phyloP scores from a whole-genome alignment of 1,140 invertebrate genomes.

The Rhopalosiphum maidis region DNA sequence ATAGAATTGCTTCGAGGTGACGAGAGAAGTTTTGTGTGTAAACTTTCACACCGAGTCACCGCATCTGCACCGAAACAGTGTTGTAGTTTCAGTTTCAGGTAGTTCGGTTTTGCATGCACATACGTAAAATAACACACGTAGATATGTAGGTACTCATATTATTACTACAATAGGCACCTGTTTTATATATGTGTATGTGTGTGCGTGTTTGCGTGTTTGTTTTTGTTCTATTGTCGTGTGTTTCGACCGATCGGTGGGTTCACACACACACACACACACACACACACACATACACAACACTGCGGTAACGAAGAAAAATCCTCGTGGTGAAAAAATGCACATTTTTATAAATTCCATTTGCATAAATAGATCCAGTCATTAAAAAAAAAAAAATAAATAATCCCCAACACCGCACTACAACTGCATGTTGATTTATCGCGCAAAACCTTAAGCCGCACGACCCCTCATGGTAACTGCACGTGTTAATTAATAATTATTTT shows the following conservation, averaged over 20 bases:
- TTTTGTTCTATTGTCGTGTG: not conserved
- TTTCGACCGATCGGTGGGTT: not conserved
- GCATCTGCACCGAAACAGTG: not conserved
- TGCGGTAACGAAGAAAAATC: not conserved
- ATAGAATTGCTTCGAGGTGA: not conserved
- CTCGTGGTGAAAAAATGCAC: not conserved
- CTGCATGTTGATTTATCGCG: constrained; percentile 22
- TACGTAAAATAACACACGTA: not conserved
- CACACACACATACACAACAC: too few species aligned
- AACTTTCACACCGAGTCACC: constrained; percentile 7
- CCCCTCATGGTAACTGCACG: not conserved
- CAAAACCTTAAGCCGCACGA: not conserved
- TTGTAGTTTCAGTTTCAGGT: not conserved
- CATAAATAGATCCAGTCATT: not conserved
- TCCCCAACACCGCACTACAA: not conserved
- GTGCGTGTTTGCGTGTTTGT: not conserved
- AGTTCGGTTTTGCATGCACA: not conserved
- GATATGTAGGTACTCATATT: not conserved
- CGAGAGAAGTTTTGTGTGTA: constrained; percentile 13
- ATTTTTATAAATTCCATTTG: not conserved
- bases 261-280: too few species aligned
- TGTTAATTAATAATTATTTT: constrained; percentile 28
- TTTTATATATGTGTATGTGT: not conserved
- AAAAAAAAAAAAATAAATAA: not conserved
- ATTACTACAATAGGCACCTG: not conserved